Conservation (phyloP, 1,140 invertebrate species). For the Yoshiicerus persimilis region DNA sequence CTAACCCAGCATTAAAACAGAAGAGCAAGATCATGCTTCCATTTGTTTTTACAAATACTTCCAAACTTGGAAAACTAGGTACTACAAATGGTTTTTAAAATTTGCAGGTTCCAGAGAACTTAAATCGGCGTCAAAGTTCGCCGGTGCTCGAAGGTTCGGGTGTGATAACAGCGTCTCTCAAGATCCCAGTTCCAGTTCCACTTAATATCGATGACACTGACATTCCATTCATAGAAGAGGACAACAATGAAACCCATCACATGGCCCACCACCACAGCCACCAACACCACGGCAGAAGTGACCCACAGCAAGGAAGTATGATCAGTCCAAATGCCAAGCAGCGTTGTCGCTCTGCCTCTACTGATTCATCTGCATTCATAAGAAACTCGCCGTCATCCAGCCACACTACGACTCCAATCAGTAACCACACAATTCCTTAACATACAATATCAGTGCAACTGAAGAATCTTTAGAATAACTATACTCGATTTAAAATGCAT, state of each 20-base stretch:
- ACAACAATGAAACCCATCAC: slow-evolving; percentile 9
- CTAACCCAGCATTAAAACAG: too few species aligned
- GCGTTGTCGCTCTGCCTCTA: slow-evolving; percentile 25
- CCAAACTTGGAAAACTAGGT: too few species aligned
- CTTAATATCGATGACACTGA: slow-evolving; percentile 65
- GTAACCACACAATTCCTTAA: neutral
- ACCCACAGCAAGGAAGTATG: neutral
- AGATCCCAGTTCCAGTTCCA: slow-evolving; percentile 57
- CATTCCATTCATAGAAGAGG: slow-evolving; percentile 72
- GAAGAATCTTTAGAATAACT: too few species aligned
- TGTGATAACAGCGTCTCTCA: slow-evolving; percentile 77
- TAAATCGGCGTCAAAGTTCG: slow-evolving; percentile 38
- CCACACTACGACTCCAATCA: slow-evolving; percentile 29
- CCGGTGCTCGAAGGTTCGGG: slow-evolving; percentile 53
- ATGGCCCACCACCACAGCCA: neutral
- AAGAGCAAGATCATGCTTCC: too few species aligned
- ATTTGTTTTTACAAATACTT: too few species aligned
- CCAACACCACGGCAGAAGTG: neutral
- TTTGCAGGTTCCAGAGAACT: slow-evolving; percentile 41
- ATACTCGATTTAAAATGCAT: too few species aligned
- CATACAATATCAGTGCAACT: neutral
- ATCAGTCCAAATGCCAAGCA: neutral
- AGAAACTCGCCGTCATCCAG: slow-evolving; percentile 29
- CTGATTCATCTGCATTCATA: slow-evolving; percentile 28
- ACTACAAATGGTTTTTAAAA: slow-evolving; percentile 33